Conservation (phyloP, 2,888 invertebrate genomes). For the Cyclophora punctaria region DNA sequence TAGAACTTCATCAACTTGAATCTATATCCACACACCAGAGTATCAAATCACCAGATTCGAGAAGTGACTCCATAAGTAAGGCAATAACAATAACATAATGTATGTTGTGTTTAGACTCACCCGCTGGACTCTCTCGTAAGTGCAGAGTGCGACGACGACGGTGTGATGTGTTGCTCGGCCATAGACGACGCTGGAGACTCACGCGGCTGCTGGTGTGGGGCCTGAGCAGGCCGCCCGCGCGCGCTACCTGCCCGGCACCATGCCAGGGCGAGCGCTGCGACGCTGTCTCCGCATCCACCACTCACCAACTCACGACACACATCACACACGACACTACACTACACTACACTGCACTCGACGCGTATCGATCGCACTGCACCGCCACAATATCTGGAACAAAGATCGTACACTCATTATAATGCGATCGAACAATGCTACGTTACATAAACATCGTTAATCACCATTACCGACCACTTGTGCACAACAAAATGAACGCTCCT, state of each 20-base stretch:
- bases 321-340: constrained; percentile 27
- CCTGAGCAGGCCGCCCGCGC: constrained; percentile 75
- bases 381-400: constrained; percentile 64
- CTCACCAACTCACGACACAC: constrained; percentile 32
- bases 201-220: constrained; percentile 72
- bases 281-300: constrained; percentile 59
- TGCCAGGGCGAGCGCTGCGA: constrained; percentile 66
- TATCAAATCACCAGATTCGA: no score
- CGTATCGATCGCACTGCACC: constrained; percentile 36
- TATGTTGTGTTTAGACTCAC: constrained; percentile 30
- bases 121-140: constrained; percentile 80
- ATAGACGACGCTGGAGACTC: constrained; percentile 90
- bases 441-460: constrained; percentile 70
- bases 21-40: no score
- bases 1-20: no score
- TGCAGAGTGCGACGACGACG: constrained; percentile 83
- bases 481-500: constrained; percentile 10
- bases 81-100: not conserved
- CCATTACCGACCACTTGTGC: constrained; percentile 41
- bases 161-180: constrained; percentile 91
- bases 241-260: constrained; percentile 75
- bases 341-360: constrained; percentile 33
- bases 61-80: no score
- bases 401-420: constrained; percentile 51
- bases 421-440: constrained; percentile 58